Conservation (phyloP, 2,888 invertebrate species). For the Oscheius sp. region DNA sequence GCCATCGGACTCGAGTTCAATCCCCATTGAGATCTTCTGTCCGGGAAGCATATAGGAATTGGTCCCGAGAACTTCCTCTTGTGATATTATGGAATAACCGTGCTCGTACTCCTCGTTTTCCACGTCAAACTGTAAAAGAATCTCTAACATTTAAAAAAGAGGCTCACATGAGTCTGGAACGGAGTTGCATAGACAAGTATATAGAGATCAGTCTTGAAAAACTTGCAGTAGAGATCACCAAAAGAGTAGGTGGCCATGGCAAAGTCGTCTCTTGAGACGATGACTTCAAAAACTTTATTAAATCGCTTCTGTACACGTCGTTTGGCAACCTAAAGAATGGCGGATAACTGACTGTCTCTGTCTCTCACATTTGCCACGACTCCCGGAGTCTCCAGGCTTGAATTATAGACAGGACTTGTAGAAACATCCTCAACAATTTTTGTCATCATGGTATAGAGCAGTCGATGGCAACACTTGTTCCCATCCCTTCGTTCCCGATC, state of each 20-base stretch:
- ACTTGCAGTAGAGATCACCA: background rate
- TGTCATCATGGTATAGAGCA: background rate
- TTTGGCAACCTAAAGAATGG: background rate
- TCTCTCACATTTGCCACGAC: background rate
- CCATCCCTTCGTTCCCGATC: background rate
- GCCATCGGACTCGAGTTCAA: conserved; percentile 19
- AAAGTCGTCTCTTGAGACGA: conserved; percentile 1
- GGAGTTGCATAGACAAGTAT: background rate
- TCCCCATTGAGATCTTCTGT: conserved; percentile 8
- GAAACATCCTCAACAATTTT: background rate
- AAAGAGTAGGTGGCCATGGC: background rate
- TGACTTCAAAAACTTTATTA: background rate
- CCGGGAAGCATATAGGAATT: conserved; percentile 9
- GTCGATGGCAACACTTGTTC: background rate
- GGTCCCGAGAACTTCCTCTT: conserved; percentile 9
- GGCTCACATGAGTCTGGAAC: background rate
- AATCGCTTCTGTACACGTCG: background rate
- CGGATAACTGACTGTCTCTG: background rate
- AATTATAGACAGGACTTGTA: conserved; percentile 3
- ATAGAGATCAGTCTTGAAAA: background rate
- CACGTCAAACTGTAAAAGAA: background rate
- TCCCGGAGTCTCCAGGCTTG: background rate
- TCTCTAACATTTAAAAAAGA: background rate
- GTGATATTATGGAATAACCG: conserved; percentile 1
- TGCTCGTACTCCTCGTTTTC: background rate